phyloP scores from a whole-genome alignment of 1,140 invertebrate genomes.

The Papilio helenus region DNA sequence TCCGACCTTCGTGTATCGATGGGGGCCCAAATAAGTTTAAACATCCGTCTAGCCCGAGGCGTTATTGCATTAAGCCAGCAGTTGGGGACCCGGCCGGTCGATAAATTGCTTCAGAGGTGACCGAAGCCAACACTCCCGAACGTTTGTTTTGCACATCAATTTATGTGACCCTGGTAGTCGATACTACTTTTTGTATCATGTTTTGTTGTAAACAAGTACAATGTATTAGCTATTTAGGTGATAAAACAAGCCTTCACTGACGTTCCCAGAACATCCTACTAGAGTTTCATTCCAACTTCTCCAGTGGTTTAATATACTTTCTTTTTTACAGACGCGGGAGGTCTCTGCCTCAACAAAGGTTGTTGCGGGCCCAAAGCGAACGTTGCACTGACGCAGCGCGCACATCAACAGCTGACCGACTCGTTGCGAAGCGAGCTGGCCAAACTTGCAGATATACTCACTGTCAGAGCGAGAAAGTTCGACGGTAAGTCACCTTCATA shows the following conservation, averaged over 20 bases:
- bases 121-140: constrained; percentile 18
- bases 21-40: constrained; percentile 53
- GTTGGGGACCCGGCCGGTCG: constrained; percentile 33
- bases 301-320: not conserved
- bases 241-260: not conserved
- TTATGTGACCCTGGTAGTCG: constrained; percentile 23
- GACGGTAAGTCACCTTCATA: constrained; percentile 69
- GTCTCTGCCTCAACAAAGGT: constrained; percentile 65
- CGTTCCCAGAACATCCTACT: not conserved
- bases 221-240: not conserved
- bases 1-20: constrained; percentile 27
- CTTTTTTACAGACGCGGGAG: constrained; percentile 63
- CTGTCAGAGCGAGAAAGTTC: constrained; percentile 73
- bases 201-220: not conserved
- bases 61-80: constrained; percentile 52
- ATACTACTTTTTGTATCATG: constrained; percentile 38
- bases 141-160: constrained; percentile 3
- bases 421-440: constrained; percentile 68
- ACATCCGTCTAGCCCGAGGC: constrained; percentile 48
- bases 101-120: constrained; percentile 32
- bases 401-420: constrained; percentile 56
- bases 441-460: constrained; percentile 70
- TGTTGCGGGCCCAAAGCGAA: constrained; percentile 63
- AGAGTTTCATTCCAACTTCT: not conserved
- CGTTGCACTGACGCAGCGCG: constrained; percentile 35